phyloP scores from a whole-genome alignment of 1,140 invertebrate species.

The Anagrus nilaparvatae region DNA sequence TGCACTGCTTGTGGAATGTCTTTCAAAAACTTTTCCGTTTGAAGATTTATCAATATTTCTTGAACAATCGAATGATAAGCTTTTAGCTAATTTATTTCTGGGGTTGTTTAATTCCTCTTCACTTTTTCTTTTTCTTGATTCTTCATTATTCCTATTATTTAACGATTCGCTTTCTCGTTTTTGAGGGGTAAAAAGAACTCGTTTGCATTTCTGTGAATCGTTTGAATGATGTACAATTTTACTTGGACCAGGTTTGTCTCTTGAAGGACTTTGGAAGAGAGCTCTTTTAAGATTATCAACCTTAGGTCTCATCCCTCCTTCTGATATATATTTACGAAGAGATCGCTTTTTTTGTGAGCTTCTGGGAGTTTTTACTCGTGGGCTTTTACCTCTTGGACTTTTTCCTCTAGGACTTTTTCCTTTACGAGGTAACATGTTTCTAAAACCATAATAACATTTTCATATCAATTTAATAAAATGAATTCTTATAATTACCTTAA shows the following conservation, averaged over 20 bases:
- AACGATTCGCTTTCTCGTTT: conserved; percentile 20
- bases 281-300: conserved; percentile 49
- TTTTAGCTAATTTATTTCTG: conserved; percentile 45
- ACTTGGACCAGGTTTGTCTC: conserved; percentile 32
- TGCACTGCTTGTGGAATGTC: conserved; percentile 24
- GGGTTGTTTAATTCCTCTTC: conserved; percentile 44
- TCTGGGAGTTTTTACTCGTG: conserved; percentile 30
- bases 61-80: conserved; percentile 48
- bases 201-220: conserved; percentile 42
- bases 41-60: conserved; percentile 21
- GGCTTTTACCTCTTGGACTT: conserved; percentile 33
- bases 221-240: conserved; percentile 13
- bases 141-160: conserved; percentile 11
- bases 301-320: conserved; percentile 26
- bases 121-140: conserved; percentile 40
- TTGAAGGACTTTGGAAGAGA: conserved; percentile 52
- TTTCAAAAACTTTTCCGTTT: conserved; percentile 19
- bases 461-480: background rate
- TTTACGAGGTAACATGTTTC: conserved; percentile 22
- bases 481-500: conserved; percentile 32
- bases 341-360: conserved; percentile 35
- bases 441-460: conserved; percentile 13
- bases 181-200: conserved; percentile 49
- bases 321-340: conserved; percentile 23
- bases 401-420: conserved; percentile 33